These are phyloP conservation scores for Trichechus manatus DNA, from an alignment of 2,113 vertebrate genomes.

Conservation along the genomic window DNA sequence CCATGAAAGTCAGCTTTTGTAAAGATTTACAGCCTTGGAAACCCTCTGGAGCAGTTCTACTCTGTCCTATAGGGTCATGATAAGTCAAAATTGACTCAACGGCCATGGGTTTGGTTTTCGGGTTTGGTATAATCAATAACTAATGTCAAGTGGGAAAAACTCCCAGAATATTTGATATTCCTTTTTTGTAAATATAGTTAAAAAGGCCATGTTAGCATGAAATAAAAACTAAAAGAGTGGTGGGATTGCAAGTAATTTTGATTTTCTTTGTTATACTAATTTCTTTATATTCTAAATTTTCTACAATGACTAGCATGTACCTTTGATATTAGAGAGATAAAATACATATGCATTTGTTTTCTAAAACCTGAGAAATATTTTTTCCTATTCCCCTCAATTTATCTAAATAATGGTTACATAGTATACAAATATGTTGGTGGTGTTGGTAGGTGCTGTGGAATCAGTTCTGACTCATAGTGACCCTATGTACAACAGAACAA, in stretches of 20 bases:
- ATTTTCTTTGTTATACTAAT: neutral
- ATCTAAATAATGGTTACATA: neutral
- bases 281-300: slow-evolving; percentile 18
- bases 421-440: too few relatives aligned
- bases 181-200: slow-evolving; percentile 31
- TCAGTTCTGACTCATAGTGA: too few relatives aligned
- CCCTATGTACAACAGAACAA: too few relatives aligned
- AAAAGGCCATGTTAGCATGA: neutral
- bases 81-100: too few relatives aligned
- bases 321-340: neutral
- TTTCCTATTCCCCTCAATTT: neutral
- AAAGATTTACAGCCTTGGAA: too few relatives aligned
- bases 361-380: neutral
- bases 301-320: neutral
- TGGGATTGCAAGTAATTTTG: neutral
- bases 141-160: neutral
- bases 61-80: too few relatives aligned
- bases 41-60: too few relatives aligned
- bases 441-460: too few relatives aligned
- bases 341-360: slow-evolving; percentile 24
- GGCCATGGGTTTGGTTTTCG: too few relatives aligned
- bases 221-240: neutral
- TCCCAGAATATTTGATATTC: neutral
- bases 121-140: neutral
- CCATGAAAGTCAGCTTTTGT: too few relatives aligned